Evolutionary conservation across 2,888 invertebrate genomes (phyloP), one percentile per base, ranked within the genome.

Genomic region (Clanis bilineata): DNA sequence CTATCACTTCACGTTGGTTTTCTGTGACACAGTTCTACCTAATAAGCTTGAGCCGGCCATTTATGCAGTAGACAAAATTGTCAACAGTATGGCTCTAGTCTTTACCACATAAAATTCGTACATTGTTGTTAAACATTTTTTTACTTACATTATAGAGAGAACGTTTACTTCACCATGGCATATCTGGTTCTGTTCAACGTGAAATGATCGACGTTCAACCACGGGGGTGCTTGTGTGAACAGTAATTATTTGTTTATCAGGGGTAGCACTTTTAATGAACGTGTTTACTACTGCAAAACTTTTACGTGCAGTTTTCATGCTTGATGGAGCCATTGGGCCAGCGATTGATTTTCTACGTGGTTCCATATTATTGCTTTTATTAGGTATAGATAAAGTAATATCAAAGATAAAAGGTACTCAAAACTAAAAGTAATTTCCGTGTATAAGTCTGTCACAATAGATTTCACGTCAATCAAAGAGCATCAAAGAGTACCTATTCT

Each of bases 151-250:
- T 56, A 89, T 80, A 38, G 88, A 88, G 51, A 91, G 77, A 21
- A 91, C 71, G 68, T 92, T 90, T 18, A 92, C 82, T 61, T 85
- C 83, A 60, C 90, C 91, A 62, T 84, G 80, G 70, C 82, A 88
- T 38, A 88, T 70, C 77, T 90, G 90, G 64, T 76, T 81, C 66
- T 88, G 82, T 71, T 86, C 86, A 59, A 72, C 74, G 45, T 79
- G 77, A 62, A 72, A 75, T 18, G 80, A 74, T 22, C 78, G 78
- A 47, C 72, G 79, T 69, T 91, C 90, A 10, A 82, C 57, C n/a
- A 77, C 66, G 22, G 91, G 91, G 18, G 83, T 79, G 63, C 80
- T 85, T 15, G 89, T 86, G 62, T 86, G 88, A 10, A 90, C 85
- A 21, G 82, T 83, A 38, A 88, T 62, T 28, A 81, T 78, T 78